These are phyloP conservation scores for Erithacus rubecula DNA, from an alignment of 2,797 vertebrate species.

Conservation along the genomic window DNA sequence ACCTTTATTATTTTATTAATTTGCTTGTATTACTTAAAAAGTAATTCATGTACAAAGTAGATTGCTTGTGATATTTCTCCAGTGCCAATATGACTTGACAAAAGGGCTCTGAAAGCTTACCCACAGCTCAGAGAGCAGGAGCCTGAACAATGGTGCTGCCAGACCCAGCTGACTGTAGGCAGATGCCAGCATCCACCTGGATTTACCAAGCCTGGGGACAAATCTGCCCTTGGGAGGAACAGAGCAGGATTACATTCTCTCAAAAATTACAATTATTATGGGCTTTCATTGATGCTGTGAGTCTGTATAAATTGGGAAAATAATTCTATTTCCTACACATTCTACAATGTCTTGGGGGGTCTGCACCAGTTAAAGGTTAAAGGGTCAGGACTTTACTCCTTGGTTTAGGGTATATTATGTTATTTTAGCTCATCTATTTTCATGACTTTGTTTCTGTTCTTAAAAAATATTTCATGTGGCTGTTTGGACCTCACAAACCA, in stretches of 20 bases:
- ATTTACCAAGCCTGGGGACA: background rate
- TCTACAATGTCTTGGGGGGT: background rate
- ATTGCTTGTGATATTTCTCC: background rate
- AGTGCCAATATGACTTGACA: background rate
- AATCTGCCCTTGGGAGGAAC: background rate
- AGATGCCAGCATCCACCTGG: background rate
- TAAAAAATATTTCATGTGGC: background rate
- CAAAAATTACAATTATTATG: background rate
- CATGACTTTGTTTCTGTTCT: background rate
- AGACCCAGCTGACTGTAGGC: rapidly evolving
- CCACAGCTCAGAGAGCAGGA: rapidly evolving
- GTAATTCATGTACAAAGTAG: background rate
- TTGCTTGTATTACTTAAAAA: background rate
- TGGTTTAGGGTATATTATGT: background rate
- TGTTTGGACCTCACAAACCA: constrained; percentile 18
- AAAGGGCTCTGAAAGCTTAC: background rate
- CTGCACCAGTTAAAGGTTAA: background rate
- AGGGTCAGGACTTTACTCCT: background rate
- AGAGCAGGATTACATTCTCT: background rate
- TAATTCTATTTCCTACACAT: background rate
- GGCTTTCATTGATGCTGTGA: background rate
- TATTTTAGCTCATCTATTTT: constrained; percentile 7
- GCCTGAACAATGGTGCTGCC: background rate
- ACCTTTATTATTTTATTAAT: background rate
- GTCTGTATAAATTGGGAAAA: background rate